Percentiles rank a stretch among this genome's conserved stretches.
Evolutionary conservation across 2,797 vertebrate species (phyloP).

Genomic region (Protosalanx chinensis): DNA sequence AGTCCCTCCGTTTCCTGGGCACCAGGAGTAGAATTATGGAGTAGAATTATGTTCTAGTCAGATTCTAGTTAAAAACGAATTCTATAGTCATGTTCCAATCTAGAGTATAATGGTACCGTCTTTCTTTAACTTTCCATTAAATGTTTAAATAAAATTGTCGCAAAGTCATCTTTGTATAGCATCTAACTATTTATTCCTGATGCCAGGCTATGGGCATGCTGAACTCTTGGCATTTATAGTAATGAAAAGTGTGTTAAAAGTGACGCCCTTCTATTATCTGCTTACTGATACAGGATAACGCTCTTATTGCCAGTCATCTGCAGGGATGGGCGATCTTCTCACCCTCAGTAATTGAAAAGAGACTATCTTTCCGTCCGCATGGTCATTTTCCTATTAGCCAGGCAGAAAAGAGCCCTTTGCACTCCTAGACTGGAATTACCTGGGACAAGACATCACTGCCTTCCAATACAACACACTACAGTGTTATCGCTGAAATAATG

Average conservation of each 20-base stretch:
- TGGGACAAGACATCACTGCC: slow-evolving; percentile 60
- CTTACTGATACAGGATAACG: slow-evolving; percentile 32
- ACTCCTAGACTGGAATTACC: slow-evolving; percentile 53
- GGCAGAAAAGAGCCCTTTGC: slow-evolving; percentile 53
- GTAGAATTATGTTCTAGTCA: too few relatives aligned
- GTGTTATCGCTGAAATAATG: slow-evolving; percentile 58
- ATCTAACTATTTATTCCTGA: neutral
- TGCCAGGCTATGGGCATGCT: neutral
- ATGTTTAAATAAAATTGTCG: too few relatives aligned
- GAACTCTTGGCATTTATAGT: slow-evolving; percentile 31
- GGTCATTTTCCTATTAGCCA: slow-evolving; percentile 62
- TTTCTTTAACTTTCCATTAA: too few relatives aligned
- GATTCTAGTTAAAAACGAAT: too few relatives aligned
- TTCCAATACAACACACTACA: slow-evolving; percentile 51
- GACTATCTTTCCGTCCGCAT: slow-evolving; percentile 42
- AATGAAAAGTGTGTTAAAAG: slow-evolving; percentile 44
- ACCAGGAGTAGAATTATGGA: too few relatives aligned
- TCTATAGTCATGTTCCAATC: too few relatives aligned
- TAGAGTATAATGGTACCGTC: too few relatives aligned
- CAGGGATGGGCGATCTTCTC: slow-evolving; percentile 42
- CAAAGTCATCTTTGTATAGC: neutral
- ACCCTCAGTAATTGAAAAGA: slow-evolving; percentile 61
- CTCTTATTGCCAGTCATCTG: slow-evolving; percentile 45
- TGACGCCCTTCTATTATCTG: slow-evolving; percentile 36
- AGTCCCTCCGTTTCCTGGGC: too few relatives aligned